A percentile compares a stretch with the other conserved stretches of the same genome.
Evolutionary conservation across 2,888 invertebrate genomes (phyloP).

Genomic region (Marronus borbonicus): DNA sequence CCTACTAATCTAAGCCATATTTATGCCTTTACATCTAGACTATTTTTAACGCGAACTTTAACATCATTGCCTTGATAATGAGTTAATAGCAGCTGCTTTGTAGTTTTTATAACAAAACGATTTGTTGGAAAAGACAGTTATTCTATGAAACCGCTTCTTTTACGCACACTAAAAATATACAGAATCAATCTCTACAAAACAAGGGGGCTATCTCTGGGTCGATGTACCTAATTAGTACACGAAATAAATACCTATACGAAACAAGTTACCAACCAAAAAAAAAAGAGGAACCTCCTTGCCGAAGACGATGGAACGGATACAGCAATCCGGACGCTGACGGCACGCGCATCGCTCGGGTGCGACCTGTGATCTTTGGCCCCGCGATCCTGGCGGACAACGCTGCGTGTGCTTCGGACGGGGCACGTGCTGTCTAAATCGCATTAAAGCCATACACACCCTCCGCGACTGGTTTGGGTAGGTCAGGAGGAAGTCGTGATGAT

Average conservation of each 20-base stretch:
- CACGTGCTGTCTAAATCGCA: conserved; percentile 52
- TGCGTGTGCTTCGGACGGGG: conserved; percentile 47
- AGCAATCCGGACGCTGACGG: conserved; percentile 27
- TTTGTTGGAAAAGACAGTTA: too few species aligned
- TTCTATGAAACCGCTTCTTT: too few species aligned
- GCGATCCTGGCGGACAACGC: conserved; percentile 50
- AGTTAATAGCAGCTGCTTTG: too few species aligned
- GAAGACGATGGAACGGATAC: conserved; percentile 21
- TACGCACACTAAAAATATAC: too few species aligned
- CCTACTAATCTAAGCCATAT: too few species aligned
- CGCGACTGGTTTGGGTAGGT: conserved; percentile 46
- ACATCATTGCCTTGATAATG: too few species aligned
- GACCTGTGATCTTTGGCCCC: conserved; percentile 50
- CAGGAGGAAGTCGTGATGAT: conserved; percentile 45
- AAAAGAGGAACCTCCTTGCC: neutral
- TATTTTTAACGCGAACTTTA: too few species aligned
- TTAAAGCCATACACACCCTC: conserved; percentile 46
- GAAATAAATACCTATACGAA: conserved; percentile 6
- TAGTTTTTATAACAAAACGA: too few species aligned
- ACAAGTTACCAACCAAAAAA: neutral
- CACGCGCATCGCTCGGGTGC: conserved; percentile 49
- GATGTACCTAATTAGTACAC: too few species aligned
- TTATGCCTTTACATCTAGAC: too few species aligned
- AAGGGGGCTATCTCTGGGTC: too few species aligned
- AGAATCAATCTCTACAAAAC: too few species aligned